Conservation (phyloP, 2,113 vertebrate species). For the Ariopsis seemanni region DNA sequence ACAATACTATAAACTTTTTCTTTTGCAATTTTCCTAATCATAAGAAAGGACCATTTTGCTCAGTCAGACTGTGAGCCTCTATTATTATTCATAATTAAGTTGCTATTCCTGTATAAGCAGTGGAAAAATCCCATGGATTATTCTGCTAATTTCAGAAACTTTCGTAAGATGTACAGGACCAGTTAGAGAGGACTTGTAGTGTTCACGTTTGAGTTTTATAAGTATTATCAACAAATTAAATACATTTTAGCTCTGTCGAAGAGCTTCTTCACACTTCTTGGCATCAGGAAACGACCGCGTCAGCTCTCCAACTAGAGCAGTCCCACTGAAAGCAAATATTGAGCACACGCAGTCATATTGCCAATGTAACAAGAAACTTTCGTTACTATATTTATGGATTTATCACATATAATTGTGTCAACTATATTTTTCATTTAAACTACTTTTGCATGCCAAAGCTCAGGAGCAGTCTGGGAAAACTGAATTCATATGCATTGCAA, state of each 20-base stretch:
- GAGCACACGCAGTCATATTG: constrained; percentile 33
- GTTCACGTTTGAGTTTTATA: not conserved
- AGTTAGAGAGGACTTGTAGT: too few relatives aligned
- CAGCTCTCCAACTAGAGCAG: constrained; percentile 39
- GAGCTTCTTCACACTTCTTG: not conserved
- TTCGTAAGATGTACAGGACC: not conserved
- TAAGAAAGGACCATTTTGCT: not conserved
- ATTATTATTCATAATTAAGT: not conserved
- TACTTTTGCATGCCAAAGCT: constrained; percentile 16
- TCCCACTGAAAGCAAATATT: constrained; percentile 21
- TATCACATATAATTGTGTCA: constrained; percentile 31
- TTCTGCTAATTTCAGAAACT: not conserved
- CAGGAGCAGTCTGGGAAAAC: constrained; percentile 21
- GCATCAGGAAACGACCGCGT: not conserved
- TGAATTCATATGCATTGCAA: constrained; percentile 34
- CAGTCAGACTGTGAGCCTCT: not conserved
- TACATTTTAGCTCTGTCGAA: not conserved
- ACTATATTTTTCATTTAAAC: constrained; percentile 27
- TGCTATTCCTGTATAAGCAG: not conserved
- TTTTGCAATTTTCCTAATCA: not conserved
- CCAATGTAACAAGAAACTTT: constrained; percentile 28
- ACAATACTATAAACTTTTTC: not conserved
- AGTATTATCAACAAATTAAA: too few relatives aligned
- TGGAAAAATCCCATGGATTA: not conserved
- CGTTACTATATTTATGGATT: constrained; percentile 44